Conservation (phyloP, 2,797 vertebrate species). For the Hypotaenidia okinawae region DNA sequence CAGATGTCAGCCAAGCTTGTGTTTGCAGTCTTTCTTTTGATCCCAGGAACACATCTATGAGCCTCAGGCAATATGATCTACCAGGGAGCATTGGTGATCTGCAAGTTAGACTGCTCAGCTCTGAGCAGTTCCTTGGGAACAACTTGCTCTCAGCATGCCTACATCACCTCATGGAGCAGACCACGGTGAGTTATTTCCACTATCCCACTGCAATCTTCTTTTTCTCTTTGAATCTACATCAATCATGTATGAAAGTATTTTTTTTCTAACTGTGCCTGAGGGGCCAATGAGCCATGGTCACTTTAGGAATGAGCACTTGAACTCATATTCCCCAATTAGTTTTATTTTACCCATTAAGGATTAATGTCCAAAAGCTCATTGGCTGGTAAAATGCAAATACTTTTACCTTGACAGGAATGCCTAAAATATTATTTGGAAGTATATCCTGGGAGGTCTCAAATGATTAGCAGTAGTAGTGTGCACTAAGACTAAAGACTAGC, state of each 20-base stretch:
- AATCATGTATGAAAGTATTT: slow-evolving; percentile 37
- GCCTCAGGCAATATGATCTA: background rate
- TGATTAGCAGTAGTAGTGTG: slow-evolving; percentile 14
- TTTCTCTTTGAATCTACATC: slow-evolving; percentile 18
- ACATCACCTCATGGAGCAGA: background rate
- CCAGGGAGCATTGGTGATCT: background rate
- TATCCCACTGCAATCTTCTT: background rate
- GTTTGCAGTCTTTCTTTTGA: background rate
- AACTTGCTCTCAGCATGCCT: background rate
- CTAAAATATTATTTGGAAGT: slow-evolving; percentile 49
- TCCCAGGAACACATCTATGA: background rate
- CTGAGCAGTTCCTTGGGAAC: background rate
- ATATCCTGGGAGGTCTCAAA: slow-evolving; percentile 30
- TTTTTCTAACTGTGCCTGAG: slow-evolving; percentile 34
- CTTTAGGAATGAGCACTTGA: slow-evolving; percentile 39
- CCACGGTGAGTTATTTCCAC: background rate
- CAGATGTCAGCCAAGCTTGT: background rate
- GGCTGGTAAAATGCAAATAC: slow-evolving; percentile 29
- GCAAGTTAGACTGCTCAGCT: background rate
- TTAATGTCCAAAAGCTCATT: slow-evolving; percentile 52
- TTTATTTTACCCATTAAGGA: slow-evolving; percentile 65
- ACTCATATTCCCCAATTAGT: slow-evolving; percentile 59
- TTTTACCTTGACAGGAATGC: slow-evolving; percentile 32
- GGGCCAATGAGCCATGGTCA: slow-evolving; percentile 39
- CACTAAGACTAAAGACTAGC: slow-evolving; percentile 46